phyloP scores from a whole-genome alignment of 2,888 invertebrate species.

The Isotomurus palustris region DNA sequence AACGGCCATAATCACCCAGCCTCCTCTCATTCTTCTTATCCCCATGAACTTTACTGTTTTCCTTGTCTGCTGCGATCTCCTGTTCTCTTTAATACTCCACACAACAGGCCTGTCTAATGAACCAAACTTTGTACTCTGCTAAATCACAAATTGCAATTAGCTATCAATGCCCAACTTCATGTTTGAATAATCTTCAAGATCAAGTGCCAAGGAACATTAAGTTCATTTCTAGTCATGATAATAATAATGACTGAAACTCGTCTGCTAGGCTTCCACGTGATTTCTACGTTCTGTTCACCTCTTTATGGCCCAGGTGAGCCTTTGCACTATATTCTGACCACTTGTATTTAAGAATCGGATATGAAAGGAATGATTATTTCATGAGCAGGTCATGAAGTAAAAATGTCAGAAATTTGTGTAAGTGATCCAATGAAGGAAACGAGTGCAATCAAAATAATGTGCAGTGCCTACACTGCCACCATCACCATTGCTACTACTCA shows the following conservation, averaged over 20 bases:
- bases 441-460: conserved; percentile 30
- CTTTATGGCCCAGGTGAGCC: not conserved
- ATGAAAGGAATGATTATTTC: not conserved
- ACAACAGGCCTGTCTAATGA: too few species aligned
- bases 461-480: conserved; percentile 1
- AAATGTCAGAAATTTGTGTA: conserved; percentile 31
- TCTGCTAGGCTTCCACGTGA: too few species aligned
- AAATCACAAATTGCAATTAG: conserved; percentile 13
- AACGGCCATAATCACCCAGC: not conserved
- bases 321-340: not conserved
- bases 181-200: too few species aligned
- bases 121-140: conserved; percentile 7
- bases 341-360: not conserved
- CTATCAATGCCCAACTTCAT: too few species aligned
- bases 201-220: too few species aligned
- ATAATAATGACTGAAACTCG: too few species aligned
- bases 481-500: not conserved
- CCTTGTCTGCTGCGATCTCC: too few species aligned
- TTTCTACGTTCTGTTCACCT: too few species aligned
- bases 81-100: too few species aligned
- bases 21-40: too few species aligned
- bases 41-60: not conserved
- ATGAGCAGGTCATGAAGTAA: conserved; percentile 1
- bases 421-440: conserved; percentile 25
- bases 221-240: too few species aligned